These are phyloP conservation scores for Orchesella cincta DNA, from an alignment of 1,140 invertebrate species.

Conservation along the genomic window DNA sequence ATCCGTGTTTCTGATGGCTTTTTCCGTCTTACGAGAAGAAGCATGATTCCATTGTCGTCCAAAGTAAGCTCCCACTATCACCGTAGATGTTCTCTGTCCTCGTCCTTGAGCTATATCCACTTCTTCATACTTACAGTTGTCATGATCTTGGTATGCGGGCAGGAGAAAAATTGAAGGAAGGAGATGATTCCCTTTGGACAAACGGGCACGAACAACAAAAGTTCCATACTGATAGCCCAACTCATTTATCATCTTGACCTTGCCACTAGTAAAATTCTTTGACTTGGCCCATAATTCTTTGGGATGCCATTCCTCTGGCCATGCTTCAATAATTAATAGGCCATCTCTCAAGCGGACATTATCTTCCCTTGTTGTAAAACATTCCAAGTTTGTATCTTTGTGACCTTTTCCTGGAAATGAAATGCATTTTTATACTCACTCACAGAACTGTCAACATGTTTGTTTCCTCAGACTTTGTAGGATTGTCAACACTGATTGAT, in stretches of 20 bases:
- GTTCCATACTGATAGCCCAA: conserved; percentile 40
- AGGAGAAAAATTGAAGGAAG: conserved; percentile 45
- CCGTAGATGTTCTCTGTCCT: conserved; percentile 40
- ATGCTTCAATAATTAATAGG: conserved; percentile 35
- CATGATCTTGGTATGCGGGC: conserved; percentile 40
- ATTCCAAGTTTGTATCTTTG: conserved; percentile 44
- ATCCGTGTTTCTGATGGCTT: conserved; percentile 37
- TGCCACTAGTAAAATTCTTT: conserved; percentile 44
- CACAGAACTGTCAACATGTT: neutral
- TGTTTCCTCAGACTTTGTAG: neutral
- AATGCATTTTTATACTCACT: conserved; percentile 27
- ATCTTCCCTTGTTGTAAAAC: conserved; percentile 38
- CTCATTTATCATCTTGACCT: conserved; percentile 28
- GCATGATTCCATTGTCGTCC: conserved; percentile 35
- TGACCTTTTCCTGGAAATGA: conserved; percentile 40
- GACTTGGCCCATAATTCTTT: conserved; percentile 26
- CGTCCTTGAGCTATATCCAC: conserved; percentile 42
- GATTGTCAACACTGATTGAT: too few relatives aligned
- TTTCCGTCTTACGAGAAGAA: conserved; percentile 29
- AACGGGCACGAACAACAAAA: conserved; percentile 44
- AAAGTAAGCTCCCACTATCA: conserved; percentile 37
- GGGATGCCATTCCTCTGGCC: conserved; percentile 31
- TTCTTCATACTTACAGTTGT: conserved; percentile 48
- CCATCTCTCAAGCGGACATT: conserved; percentile 43
- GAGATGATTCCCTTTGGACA: conserved; percentile 46